Conservation (phyloP, 2,888 invertebrate genomes). For the Melanophora roralis region DNA sequence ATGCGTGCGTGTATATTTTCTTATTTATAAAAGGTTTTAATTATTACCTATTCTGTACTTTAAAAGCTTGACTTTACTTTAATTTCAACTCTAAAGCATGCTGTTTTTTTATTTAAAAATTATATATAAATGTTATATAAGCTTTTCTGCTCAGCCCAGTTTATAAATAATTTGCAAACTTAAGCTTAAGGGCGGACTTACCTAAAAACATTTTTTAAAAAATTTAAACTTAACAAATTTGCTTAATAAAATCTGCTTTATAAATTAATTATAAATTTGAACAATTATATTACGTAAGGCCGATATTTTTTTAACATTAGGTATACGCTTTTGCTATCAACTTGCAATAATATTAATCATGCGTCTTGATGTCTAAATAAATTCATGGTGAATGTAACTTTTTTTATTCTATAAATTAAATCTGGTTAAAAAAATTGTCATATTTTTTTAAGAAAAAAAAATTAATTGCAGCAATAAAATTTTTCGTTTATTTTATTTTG, state of each 20-base stretch:
- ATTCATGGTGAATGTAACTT: constrained; percentile 23
- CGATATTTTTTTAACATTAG: background rate
- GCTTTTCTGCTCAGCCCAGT: background rate
- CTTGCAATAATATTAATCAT: constrained; percentile 18
- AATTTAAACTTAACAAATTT: no score
- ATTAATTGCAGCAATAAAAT: no score
- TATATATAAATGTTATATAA: background rate
- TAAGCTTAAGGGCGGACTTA: no score
- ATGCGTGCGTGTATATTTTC: background rate
- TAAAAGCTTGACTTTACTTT: background rate
- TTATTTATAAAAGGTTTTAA: constrained; percentile 2
- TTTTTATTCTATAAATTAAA: background rate
- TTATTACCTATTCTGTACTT: background rate
- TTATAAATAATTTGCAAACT: no score
- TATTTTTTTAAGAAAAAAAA: no score
- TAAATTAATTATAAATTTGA: background rate
- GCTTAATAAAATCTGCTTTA: background rate
- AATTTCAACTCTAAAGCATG: constrained; percentile 19
- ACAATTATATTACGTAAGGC: background rate
- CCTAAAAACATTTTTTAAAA: no score
- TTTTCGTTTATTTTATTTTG: background rate
- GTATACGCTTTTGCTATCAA: background rate
- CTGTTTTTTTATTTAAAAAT: background rate
- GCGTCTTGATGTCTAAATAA: background rate
- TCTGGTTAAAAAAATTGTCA: no score